Evolutionary conservation across 1,140 invertebrate genomes (phyloP).

Genomic region (Leptinotarsa lineolata): DNA sequence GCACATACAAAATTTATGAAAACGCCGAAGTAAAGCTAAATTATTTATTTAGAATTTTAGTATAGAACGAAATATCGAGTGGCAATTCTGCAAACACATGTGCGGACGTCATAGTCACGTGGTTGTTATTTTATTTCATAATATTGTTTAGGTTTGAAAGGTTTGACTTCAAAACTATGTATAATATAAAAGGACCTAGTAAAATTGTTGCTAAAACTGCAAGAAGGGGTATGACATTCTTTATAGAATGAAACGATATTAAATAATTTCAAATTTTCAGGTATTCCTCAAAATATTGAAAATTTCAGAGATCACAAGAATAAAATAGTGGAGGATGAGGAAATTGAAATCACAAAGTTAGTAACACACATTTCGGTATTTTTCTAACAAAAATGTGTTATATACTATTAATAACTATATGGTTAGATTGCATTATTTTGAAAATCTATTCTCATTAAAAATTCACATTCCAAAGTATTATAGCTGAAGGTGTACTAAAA

Average conservation of each 20-base stretch:
- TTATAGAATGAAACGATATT: slow-evolving; percentile 5
- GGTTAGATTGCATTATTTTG: too few relatives aligned
- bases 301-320: slow-evolving; percentile 40
- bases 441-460: too few relatives aligned
- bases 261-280: slow-evolving; percentile 44
- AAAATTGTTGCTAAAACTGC: slow-evolving; percentile 83
- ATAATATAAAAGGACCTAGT: slow-evolving; percentile 83
- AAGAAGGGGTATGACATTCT: slow-evolving; percentile 66
- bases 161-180: slow-evolving; percentile 61
- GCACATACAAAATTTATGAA: too few relatives aligned
- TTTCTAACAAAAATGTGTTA: slow-evolving; percentile 29
- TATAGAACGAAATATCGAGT: too few relatives aligned
- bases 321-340: slow-evolving; percentile 25
- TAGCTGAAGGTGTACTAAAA: too few relatives aligned
- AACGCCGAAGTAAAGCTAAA: too few relatives aligned
- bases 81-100: too few relatives aligned
- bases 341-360: slow-evolving; percentile 26
- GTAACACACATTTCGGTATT: slow-evolving; percentile 10
- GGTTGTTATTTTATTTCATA: slow-evolving; percentile 8
- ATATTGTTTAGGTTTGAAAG: slow-evolving; percentile 8
- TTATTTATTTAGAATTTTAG: too few relatives aligned
- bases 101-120: not conserved
- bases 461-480: too few relatives aligned
- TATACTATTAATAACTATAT: too few relatives aligned
- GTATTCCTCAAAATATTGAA: slow-evolving; percentile 59